A percentile compares a stretch with the other conserved stretches of the same genome.
These are phyloP conservation scores for Vireo altiloquus DNA, from an alignment of 2,113 vertebrate species.

Conservation along the genomic window DNA sequence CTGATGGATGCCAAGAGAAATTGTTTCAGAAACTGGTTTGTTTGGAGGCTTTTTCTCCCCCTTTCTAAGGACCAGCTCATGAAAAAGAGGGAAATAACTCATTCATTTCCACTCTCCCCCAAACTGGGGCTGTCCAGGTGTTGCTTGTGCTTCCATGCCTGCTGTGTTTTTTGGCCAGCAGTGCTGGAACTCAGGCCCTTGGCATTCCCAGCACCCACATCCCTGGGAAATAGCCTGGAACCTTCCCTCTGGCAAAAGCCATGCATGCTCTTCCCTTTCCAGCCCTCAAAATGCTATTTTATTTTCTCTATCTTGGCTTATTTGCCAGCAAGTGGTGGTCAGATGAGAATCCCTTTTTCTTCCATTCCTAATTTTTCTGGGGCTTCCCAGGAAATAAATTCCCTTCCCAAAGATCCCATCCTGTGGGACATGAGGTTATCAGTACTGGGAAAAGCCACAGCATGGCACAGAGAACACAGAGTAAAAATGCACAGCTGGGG, in stretches of 20 bases:
- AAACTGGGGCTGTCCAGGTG: not conserved
- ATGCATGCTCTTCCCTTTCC: rapidly evolving
- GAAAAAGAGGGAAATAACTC: not conserved
- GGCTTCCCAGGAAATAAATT: not conserved
- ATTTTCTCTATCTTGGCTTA: not conserved
- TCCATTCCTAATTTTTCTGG: not conserved
- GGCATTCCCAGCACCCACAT: not conserved
- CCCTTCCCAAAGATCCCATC: not conserved
- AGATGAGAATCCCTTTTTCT: not conserved
- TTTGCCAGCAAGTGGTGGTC: not conserved
- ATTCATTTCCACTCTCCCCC: too few species aligned
- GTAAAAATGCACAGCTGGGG: not conserved
- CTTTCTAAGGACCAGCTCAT: not conserved
- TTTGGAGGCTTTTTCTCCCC: not conserved
- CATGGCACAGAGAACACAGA: rapidly evolving
- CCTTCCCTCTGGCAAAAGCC: not conserved
- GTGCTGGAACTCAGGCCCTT: rapidly evolving
- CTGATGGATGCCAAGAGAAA: not conserved
- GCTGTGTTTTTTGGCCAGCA: not conserved
- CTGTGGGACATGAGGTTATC: rapidly evolving
- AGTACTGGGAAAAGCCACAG: not conserved
- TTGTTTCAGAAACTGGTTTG: not conserved
- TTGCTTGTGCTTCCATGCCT: not conserved
- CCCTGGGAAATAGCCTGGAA: not conserved
- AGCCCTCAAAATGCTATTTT: too few species aligned